Base-by-base conservation (phyloP, 1,140 invertebrate species). In the Dreissena rostriformis region DNA sequence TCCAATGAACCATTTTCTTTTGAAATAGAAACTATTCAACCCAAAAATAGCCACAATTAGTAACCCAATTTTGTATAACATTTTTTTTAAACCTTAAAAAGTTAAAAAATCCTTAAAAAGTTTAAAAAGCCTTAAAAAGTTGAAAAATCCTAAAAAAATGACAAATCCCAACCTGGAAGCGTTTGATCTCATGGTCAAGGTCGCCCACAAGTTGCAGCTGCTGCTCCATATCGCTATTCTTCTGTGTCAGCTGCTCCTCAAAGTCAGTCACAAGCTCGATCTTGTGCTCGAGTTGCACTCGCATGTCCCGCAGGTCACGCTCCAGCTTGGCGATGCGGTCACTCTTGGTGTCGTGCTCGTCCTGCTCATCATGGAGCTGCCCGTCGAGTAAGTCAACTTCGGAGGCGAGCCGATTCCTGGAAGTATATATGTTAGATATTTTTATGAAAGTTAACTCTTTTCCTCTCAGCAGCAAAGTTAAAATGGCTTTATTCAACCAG, bases 251-350 rank as follows among this genome's bases (percentile, higher is more conserved):
- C 82, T 89, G 89, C 51, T 89, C 90, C 77, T 91, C 90, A 86
- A 88, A 87, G 79, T 91, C 89, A 24, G 73, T 80, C 17, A 91
- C 89, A 61, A 90, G 87, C 63, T 90, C 88, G 67, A 90, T 86
- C 75, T 90, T 91, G 78, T 91, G 87, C 72, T 91, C 89, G n/a
- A 90, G 66, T 76, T 89, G 84, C 28, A 90, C 89, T 39, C 88
- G 73, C 8, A 90, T 70, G 73, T 91, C 89, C 51, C 89, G 26
- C 8, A 89, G 73, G 73, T 89, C 87, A 66, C 82, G 88, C 84
- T 91, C 90, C 74, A 90, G 79, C 67, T 84, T 87, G 55, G 71
- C 65, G 24, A 87, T 53, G 22, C 84, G 75, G 6, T 79, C 74
- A 22, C 71, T 29, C 26, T 87, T 87, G n/a, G 82, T 65, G 15